Base-by-base conservation (phyloP, 2,797 vertebrate genomes). In the Buphagus erythrorhynchus region DNA sequence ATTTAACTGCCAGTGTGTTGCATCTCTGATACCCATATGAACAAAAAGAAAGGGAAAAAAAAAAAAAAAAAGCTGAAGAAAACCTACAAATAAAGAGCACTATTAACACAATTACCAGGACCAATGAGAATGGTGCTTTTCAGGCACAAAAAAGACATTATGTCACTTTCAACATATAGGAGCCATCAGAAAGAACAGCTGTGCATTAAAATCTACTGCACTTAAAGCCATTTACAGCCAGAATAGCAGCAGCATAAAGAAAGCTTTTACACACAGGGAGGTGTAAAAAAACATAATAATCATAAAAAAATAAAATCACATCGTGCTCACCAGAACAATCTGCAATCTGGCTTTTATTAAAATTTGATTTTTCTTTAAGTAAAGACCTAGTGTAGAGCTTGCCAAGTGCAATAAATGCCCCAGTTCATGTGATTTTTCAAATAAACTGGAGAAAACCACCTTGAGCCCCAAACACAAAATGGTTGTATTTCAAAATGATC, bases 101-200 rank as follows among this genome's bases (percentile, higher is more conserved):
- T 46, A 68, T 93, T 95, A 88, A 83, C 66, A 86, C 67, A 90
- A 79, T 95, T 91, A 92, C 77, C 87, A 88, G 59, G 35, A 91
- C 48, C 81, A 74, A 78, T 77, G 79, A 69, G 40, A 48, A 61
- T 13, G 33, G 21, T 22, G 43, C 40, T 80, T 78, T n/a, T 48
- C 81, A 45, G 72, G 55, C 88, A 88, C 75, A 90, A 90, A 94
- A 86, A 72, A 42, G 68, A 74, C 51, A 62, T 69, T 13, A 71
- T 77, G 85, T 28, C 73, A 74, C 61, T 95, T 84, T 45, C 72
- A 86, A 48, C 51, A 38, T 7, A 33, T 1, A 42, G 52, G 29
- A 86, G 11, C 35, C 54, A 51, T 75, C 67, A 76, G 83, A 88
- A 75, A 63, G 82, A 92, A 81, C 14, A 75, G 57, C 43, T 91